Evolutionary conservation across 2,797 vertebrate genomes (phyloP).

Genomic region (Petrocephalus sullivani): DNA sequence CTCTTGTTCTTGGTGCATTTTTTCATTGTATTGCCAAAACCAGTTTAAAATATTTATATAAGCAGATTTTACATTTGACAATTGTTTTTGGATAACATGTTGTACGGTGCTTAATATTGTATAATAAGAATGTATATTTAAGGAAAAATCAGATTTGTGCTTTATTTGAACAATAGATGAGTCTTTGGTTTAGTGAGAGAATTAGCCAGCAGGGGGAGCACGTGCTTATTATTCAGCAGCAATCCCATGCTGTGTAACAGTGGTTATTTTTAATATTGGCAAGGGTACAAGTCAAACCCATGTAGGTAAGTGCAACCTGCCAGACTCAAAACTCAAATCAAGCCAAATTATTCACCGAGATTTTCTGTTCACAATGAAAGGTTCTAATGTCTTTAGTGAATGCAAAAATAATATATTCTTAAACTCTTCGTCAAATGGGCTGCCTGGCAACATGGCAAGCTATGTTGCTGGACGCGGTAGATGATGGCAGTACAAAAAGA

Average conservation of each 20-base stretch:
- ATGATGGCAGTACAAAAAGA: not conserved
- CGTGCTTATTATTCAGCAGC: not conserved
- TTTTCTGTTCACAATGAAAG: not conserved
- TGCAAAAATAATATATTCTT: not conserved
- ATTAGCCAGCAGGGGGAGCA: constrained; percentile 1
- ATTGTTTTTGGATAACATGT: not conserved
- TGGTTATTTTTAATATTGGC: not conserved
- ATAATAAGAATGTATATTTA: not conserved
- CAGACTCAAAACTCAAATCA: not conserved
- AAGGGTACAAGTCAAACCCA: not conserved
- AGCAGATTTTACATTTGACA: not conserved
- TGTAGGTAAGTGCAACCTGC: not conserved
- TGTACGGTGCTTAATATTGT: not conserved
- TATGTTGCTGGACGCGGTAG: not conserved
- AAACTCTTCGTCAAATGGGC: not conserved
- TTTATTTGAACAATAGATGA: not conserved
- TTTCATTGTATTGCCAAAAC: not conserved
- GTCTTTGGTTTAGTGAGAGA: not conserved
- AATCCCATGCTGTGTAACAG: not conserved
- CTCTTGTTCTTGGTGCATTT: not conserved
- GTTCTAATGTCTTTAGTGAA: not conserved
- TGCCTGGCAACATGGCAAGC: not conserved
- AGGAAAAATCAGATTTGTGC: not conserved
- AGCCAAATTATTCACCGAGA: not conserved
- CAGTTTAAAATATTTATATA: not conserved